Evolutionary conservation across 2,113 vertebrate species (phyloP), one percentile per base, ranked within the genome.

Genomic region (Zosterops hypoxanthus): DNA sequence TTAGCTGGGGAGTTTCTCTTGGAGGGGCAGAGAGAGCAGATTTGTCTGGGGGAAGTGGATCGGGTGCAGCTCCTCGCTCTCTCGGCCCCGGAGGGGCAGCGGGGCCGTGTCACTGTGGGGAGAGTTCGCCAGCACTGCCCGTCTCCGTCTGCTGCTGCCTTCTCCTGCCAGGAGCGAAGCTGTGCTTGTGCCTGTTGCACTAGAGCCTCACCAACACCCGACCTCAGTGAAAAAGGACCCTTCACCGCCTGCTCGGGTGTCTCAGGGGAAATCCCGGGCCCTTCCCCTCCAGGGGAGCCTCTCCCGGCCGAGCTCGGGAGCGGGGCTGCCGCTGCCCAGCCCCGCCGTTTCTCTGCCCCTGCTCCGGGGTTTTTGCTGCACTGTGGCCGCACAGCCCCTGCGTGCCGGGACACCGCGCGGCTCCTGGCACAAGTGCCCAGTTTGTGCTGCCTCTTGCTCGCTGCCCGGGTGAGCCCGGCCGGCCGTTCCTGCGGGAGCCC

Each of bases 61-160:
- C 6, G 24, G 26, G 22, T 1, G 16, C 33, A 66, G 50, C 16
- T 16, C 41, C 49, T n/a, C 4, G 23, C 53, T 44, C 12, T 21
- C 41, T 6, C 1, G 3, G 17, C 5, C 5, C 5, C 7, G 2
- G 6, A 25, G 17, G 70, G 26, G 44, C 2, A 39, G 44, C 33
- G 9, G 23, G 23, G 26, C 44, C 3, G 21, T 1, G 8, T 19
- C 21, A 1, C 56, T 47, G 44, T 6, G 44, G 28, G 57, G 9
- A 33, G 57, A 41, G 20, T 12, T 26, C 3, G 4, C 16, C 22
- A 20, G 28, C 34, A 1, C 34, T 5, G 28, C 12, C 7, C 11
- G 42, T 57, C 34, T 50, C 73, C 5, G 4, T 19, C 46, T 49
- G 26, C 73, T 7, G 34, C 73, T 25, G 57, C 73, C 57, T 21